Evolutionary conservation across 2,113 vertebrate species (phyloP).

Genomic region (Ctenodactylus gundi): DNA sequence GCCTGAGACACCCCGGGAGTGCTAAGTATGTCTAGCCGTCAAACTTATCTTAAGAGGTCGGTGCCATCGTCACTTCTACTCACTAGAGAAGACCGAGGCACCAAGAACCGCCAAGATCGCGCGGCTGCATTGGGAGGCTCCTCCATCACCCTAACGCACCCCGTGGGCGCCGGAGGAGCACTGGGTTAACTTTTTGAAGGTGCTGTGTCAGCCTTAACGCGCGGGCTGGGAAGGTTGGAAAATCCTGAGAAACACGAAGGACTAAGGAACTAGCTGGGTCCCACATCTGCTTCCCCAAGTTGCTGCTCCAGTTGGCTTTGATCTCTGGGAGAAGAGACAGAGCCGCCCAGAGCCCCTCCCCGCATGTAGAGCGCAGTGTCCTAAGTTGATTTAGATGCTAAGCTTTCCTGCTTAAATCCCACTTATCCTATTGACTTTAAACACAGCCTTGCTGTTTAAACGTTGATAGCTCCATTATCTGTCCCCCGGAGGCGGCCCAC

Average conservation of each 20-base stretch:
- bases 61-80: neutral
- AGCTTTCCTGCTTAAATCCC: constrained; percentile 75
- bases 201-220: neutral
- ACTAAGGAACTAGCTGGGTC: constrained; percentile 62
- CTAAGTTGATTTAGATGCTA: constrained; percentile 78
- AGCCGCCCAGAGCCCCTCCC: neutral
- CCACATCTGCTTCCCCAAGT: constrained; percentile 60
- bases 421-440: constrained; percentile 71
- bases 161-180: neutral
- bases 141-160: neutral
- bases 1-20: too few relatives aligned
- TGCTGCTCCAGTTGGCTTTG: constrained; percentile 78
- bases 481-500: constrained; percentile 76
- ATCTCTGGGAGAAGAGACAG: constrained; percentile 76
- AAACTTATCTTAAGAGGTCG: rapidly evolving
- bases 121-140: neutral
- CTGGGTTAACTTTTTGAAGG: neutral
- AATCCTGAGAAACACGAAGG: constrained; percentile 49
- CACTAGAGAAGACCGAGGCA: neutral
- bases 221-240: constrained; percentile 45
- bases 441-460: constrained; percentile 74
- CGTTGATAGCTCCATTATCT: constrained; percentile 79
- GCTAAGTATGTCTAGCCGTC: too few relatives aligned
- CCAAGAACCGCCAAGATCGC: neutral
- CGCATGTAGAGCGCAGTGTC: neutral